Evolutionary conservation across 1,140 invertebrate species (phyloP).

Genomic region (Prorops nasuta): DNA sequence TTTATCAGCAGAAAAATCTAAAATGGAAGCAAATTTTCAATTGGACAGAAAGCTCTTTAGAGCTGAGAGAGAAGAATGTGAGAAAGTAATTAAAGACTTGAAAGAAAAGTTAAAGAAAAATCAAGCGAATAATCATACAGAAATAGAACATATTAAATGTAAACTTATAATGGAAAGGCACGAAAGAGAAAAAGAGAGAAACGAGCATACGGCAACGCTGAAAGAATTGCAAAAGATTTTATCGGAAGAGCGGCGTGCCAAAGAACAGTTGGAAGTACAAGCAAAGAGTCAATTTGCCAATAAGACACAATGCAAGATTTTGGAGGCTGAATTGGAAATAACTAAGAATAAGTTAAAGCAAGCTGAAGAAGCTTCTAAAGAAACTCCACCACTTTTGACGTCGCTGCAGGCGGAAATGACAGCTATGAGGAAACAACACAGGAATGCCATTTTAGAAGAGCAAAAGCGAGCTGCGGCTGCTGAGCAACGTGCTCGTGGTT

Average conservation of each 20-base stretch:
- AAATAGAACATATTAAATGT: slow-evolving; percentile 69
- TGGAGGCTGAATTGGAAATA: slow-evolving; percentile 65
- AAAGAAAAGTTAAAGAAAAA: slow-evolving; percentile 62
- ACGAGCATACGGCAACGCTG: slow-evolving; percentile 70
- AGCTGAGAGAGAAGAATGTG: slow-evolving; percentile 67
- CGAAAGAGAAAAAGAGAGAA: slow-evolving; percentile 76
- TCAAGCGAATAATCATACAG: slow-evolving; percentile 58
- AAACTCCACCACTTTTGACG: slow-evolving; percentile 64
- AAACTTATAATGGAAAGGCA: slow-evolving; percentile 73
- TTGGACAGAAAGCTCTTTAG: slow-evolving; percentile 74
- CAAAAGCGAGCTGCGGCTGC: slow-evolving; percentile 65
- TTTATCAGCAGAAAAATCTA: slow-evolving; percentile 78
- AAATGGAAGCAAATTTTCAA: slow-evolving; percentile 80
- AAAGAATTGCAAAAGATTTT: slow-evolving; percentile 67
- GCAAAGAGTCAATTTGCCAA: slow-evolving; percentile 54
- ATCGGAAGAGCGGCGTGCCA: slow-evolving; percentile 61
- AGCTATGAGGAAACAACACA: slow-evolving; percentile 69
- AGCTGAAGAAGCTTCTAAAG: slow-evolving; percentile 59
- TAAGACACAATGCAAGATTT: slow-evolving; percentile 60
- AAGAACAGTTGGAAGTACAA: slow-evolving; percentile 65
- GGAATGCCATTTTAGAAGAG: slow-evolving; percentile 65
- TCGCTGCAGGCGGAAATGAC: slow-evolving; percentile 72
- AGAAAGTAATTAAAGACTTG: slow-evolving; percentile 64
- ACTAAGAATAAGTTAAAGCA: slow-evolving; percentile 64
- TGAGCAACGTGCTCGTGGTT: slow-evolving; percentile 67